Base-by-base conservation (phyloP, 37 sponge, comb jelly and placozoan species). In the Amphimedon queenslandica region DNA sequence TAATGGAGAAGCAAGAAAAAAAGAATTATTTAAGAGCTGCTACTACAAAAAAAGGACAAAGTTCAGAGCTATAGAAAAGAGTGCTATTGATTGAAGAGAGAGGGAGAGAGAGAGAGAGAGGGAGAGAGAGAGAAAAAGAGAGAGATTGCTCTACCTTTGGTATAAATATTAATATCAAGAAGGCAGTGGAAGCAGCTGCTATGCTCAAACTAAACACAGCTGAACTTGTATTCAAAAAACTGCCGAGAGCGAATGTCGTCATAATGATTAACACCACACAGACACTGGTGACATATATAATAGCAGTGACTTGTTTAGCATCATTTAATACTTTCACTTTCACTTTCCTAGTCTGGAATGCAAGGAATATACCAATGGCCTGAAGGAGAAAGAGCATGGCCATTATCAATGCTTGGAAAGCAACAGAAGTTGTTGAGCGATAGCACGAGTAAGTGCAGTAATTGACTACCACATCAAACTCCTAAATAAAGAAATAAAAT, bases 261-360 rank as follows among this genome's bases (percentile, higher is more conserved):
- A 60, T 13, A 25, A 60, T 60, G 23, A 60, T 11, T 5, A 60
- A 6, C 61, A 60, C 61, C 23, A 60, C 28, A 60, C 61, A 60
- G 5, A 60, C 5, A 60, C 61, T 60, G 28, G 61, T 25, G 28
- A 25, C 21, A n/a, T 60, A 60, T 11, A 60, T 60, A 25, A 60
- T 60, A n/a, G 61, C 61, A n/a, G 61, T n/a, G 21, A 60, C 61
- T 25, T n/a, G 27, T n/a, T 60, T 60, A n/a, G 61, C 21, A n/a
- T 60, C 61, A 60, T 60, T 60, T 25, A 60, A n/a, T 6, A n/a
- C 61, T 60, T 60, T 60, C 27, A 60, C 28, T 60, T 60, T 60
- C 5, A 60, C 27, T 60, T 60, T 60, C 8, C 61, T 13, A 60
- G 61, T 60, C 28, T 60, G 61, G 27, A 60, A 60, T 13, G 61